Base-by-base conservation (phyloP, 1,140 invertebrate genomes). In the Monochamus saltuarius region DNA sequence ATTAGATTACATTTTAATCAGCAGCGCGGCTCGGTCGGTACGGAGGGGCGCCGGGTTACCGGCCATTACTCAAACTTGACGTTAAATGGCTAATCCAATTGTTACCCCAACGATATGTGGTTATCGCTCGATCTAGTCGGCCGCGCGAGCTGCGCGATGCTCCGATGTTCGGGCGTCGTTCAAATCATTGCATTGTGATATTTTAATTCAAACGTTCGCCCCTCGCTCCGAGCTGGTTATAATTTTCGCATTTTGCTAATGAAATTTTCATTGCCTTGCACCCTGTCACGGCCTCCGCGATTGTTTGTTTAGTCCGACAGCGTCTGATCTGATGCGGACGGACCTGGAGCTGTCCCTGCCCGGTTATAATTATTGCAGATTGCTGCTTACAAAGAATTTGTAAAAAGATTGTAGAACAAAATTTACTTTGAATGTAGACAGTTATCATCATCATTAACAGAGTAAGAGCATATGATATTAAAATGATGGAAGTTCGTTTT, bases 1-100 rank as follows among this genome's bases (percentile, higher is more conserved):
- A 76, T 76, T 76, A 76, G 74, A 76, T 76, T 76, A 76, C 72
- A 75, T 75, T 76, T 76, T 76, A 76, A 76, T 76, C 74, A 76
- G 69, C 70, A 71, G 60, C 65, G 22, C 60, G 64, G 61, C 59
- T 62, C 65, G 60, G 60, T 64, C 61, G 64, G 64, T 56, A 64
- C 42, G 61, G 66, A 59, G 68, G 71, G 66, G 72, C 66, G 64
- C 65, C 51, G 71, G 68, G 71, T 75, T 73, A 75, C 73, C 73
- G 69, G 71, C 72, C 74, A 76, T 76, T 76, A 75, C 73, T 76
- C 74, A 76, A 75, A 75, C 70, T 67, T 76, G 74, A 76, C 74
- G 70, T 66, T 74, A 74, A 76, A 73, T 68, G 71, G 68, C 69
- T 76, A 76, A 76, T 76, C 68, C 74, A 73, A 76, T 76, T 76